Conservation (phyloP, 2,113 vertebrate species). For the Vicugna pacos region DNA sequence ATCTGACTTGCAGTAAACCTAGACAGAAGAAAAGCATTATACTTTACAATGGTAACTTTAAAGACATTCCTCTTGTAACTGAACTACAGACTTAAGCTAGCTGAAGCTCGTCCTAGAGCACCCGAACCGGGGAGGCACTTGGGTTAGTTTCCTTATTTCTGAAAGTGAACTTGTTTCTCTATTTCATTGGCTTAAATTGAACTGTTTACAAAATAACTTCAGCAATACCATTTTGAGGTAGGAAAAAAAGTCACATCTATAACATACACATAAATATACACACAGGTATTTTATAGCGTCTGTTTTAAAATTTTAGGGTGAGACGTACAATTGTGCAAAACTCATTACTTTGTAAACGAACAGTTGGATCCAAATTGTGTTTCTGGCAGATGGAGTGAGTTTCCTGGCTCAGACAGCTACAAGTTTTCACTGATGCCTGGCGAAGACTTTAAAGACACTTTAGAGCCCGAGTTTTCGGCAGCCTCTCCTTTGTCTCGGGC, state of each 20-base stretch:
- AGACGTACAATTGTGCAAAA: not conserved
- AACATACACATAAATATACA: not conserved
- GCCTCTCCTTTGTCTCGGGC: not conserved
- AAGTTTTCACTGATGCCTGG: not conserved
- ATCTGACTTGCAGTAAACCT: not conserved
- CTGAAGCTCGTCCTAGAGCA: not conserved
- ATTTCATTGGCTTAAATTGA: not conserved
- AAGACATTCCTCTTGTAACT: not conserved
- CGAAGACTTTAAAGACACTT: not conserved
- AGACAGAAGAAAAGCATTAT: not conserved
- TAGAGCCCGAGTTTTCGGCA: not conserved
- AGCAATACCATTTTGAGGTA: not conserved
- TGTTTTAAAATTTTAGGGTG: not conserved
- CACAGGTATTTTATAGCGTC: not conserved
- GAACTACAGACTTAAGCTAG: not conserved
- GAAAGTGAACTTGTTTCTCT: not conserved
- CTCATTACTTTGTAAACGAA: not conserved
- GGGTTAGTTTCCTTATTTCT: not conserved
- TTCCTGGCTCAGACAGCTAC: not conserved
- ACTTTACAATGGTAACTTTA: not conserved
- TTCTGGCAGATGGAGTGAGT: not conserved
- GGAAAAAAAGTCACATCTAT: not conserved
- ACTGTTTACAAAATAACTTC: not conserved
- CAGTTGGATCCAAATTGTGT: not conserved
- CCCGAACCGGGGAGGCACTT: not conserved